Evolutionary conservation across 1,140 invertebrate genomes (phyloP).

Genomic region (Copidosoma floridanum): DNA sequence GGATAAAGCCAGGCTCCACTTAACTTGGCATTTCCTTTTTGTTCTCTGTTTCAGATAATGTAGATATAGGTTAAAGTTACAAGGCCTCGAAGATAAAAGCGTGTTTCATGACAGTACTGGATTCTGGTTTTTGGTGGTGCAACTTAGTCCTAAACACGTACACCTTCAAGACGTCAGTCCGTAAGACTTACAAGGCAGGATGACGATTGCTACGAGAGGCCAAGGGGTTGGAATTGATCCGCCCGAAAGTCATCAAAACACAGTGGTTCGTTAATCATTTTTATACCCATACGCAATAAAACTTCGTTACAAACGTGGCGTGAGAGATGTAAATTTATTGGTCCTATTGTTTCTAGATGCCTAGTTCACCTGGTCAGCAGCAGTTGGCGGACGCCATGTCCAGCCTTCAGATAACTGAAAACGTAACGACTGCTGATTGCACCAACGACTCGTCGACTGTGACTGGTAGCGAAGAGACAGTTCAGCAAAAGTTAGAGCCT

Average conservation of each 20-base stretch:
- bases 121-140: constrained; percentile 46
- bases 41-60: constrained; percentile 52
- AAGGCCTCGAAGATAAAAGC: constrained; percentile 53
- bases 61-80: constrained; percentile 51
- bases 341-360: constrained; percentile 44
- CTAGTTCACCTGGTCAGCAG: constrained; percentile 54
- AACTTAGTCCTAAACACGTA: constrained; percentile 40
- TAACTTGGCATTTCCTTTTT: constrained; percentile 11
- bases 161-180: constrained; percentile 33
- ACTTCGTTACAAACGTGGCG: no score
- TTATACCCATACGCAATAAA: no score
- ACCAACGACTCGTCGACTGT: constrained; percentile 40
- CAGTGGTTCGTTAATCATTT: constrained; percentile 51
- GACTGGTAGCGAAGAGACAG: constrained; percentile 49
- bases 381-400: constrained; percentile 52
- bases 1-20: no score
- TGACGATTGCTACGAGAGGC: constrained; percentile 66
- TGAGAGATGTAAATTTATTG: background rate
- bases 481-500: constrained; percentile 59
- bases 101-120: constrained; percentile 55
- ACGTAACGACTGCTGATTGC: constrained; percentile 47
- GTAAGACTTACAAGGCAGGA: constrained; percentile 40
- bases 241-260: constrained; percentile 59
- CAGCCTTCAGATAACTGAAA: constrained; percentile 51
- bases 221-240: constrained; percentile 62